Percentiles rank a stretch among this genome's conserved stretches.
phyloP scores from a whole-genome alignment of 2,888 invertebrate species.

The Drosophila pegasa region DNA sequence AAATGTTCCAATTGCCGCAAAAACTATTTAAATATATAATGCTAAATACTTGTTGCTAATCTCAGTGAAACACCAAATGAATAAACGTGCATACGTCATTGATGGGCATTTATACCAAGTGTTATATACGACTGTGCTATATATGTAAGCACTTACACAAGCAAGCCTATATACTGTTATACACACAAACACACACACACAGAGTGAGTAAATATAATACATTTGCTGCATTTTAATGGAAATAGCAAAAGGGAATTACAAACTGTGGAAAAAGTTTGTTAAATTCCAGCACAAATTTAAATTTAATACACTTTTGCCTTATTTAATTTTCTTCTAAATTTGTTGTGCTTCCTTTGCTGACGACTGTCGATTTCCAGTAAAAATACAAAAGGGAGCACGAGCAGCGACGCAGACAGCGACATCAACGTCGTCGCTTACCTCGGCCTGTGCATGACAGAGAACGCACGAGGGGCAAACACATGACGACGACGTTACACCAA shows the following conservation, averaged over 20 bases:
- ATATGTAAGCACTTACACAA: slow-evolving; percentile 23
- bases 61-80: slow-evolving; percentile 17
- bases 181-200: slow-evolving; percentile 42
- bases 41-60: slow-evolving; percentile 45
- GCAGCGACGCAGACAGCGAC: slow-evolving; percentile 36
- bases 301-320: slow-evolving; percentile 11
- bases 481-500: slow-evolving; percentile 70
- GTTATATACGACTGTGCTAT: slow-evolving; percentile 41
- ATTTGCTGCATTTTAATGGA: slow-evolving; percentile 36
- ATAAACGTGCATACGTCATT: slow-evolving; percentile 19
- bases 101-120: slow-evolving; percentile 48
- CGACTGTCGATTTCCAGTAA: slow-evolving; percentile 49
- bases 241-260: slow-evolving; percentile 18
- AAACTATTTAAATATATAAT: slow-evolving; percentile 6
- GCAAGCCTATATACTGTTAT: slow-evolving; percentile 55
- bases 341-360: slow-evolving; percentile 26
- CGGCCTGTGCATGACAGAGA: slow-evolving; percentile 64
- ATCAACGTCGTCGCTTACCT: slow-evolving; percentile 37
- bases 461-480: slow-evolving; percentile 71
- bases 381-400: slow-evolving; percentile 49
- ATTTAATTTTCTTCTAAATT: slow-evolving; percentile 20
- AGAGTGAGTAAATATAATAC: slow-evolving; percentile 29
- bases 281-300: neutral
- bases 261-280: slow-evolving; percentile 2
- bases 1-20: slow-evolving; percentile 15